Evolutionary conservation across 2,888 invertebrate species (phyloP).

Genomic region (Ormia ochracea): DNA sequence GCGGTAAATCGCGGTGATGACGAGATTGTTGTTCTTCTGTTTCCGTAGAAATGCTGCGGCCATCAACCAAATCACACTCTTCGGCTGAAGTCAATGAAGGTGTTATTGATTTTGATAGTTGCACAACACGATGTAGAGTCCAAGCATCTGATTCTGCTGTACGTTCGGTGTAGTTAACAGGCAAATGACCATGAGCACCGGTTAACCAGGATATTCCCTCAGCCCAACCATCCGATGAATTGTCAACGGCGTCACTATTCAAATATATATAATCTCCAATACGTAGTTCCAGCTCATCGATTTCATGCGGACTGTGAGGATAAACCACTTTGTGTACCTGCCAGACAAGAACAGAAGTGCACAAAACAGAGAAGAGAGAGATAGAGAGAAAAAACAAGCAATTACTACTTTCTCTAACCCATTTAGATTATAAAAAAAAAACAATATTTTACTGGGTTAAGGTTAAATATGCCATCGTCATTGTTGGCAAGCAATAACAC

Average conservation of each 20-base stretch:
- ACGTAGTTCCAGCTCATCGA: constrained; percentile 89
- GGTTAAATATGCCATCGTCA: constrained; percentile 35
- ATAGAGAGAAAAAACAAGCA: constrained; percentile 13
- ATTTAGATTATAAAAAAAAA: neutral
- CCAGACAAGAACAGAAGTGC: neutral
- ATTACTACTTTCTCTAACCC: constrained; percentile 16
- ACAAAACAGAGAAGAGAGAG: neutral
- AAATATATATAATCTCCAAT: constrained; percentile 92
- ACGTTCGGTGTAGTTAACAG: constrained; percentile 87
- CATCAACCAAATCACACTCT: constrained; percentile 74
- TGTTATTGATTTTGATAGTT: constrained; percentile 77
- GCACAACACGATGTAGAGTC: constrained; percentile 88
- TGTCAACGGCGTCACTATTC: constrained; percentile 84
- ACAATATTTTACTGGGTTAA: constrained; percentile 37
- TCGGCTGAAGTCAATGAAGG: constrained; percentile 75
- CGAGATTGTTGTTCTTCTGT: constrained; percentile 67
- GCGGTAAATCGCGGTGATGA: constrained; percentile 69
- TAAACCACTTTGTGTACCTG: constrained; percentile 88
- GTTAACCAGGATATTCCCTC: constrained; percentile 80
- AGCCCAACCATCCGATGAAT: constrained; percentile 91
- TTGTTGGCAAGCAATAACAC: constrained; percentile 26
- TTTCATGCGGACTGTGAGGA: constrained; percentile 85
- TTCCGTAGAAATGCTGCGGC: constrained; percentile 72
- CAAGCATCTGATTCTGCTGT: constrained; percentile 94
- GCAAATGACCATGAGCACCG: constrained; percentile 86